phyloP scores from a whole-genome alignment of 2,888 invertebrate species.

The Drosophila hamatofila region DNA sequence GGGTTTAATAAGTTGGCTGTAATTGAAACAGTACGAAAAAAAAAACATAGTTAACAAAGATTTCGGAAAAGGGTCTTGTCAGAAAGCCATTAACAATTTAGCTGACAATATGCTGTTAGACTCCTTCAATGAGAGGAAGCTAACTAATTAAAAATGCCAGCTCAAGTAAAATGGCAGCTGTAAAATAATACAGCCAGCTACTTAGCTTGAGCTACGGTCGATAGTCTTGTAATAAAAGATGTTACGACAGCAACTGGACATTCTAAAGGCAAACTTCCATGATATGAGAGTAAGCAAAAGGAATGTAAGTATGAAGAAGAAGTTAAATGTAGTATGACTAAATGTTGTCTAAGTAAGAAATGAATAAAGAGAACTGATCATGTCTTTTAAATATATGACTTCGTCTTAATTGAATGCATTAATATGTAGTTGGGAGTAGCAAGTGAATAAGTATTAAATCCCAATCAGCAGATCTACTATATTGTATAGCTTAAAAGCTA shows the following conservation, averaged over 20 bases:
- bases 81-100: slow-evolving; percentile 46
- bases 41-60: slow-evolving; percentile 1
- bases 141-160: slow-evolving; percentile 56
- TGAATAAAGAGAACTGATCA: not conserved
- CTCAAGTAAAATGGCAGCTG: slow-evolving; percentile 46
- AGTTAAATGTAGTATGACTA: not conserved
- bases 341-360: not conserved
- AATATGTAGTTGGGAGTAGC: not conserved
- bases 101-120: slow-evolving; percentile 37
- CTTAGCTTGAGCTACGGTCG: not conserved
- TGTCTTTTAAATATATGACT: not conserved
- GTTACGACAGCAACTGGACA: not conserved
- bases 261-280: not conserved
- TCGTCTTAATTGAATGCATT: not conserved
- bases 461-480: not conserved
- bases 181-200: slow-evolving; percentile 37
- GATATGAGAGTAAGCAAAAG: not conserved
- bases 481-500: not conserved
- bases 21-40: not conserved
- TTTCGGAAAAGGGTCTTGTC: slow-evolving; percentile 26
- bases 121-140: slow-evolving; percentile 29
- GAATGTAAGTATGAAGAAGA: not conserved
- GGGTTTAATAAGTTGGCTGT: slow-evolving; percentile 33
- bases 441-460: not conserved
- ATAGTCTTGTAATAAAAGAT: slow-evolving; percentile 15